Evolutionary conservation across 1,140 invertebrate species (phyloP), one percentile per base, ranked within the genome.

Genomic region (Gonioctena quinquepunctata): DNA sequence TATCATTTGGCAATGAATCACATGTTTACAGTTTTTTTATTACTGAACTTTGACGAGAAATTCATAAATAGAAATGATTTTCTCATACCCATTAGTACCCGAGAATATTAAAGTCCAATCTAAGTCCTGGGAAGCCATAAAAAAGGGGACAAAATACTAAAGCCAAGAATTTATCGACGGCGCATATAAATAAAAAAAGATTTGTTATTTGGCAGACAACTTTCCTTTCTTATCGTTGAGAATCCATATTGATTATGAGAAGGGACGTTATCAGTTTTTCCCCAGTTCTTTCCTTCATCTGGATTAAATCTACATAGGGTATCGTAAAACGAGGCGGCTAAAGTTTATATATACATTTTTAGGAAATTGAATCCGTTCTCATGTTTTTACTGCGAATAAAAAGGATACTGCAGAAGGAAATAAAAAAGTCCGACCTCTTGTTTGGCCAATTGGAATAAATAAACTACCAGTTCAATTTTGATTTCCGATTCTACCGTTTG

Each of bases 221-320:
- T 11, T 22, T 50, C n/a, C 26, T 18, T 25, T 27, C 25, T 61
- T 61, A 61, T 61, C 59, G 23, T 50, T 64, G 18, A 13, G 19
- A 64, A 50, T 64, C 61, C 61, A 48, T 64, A 49, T 64, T 48
- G 61, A 64, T 64, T 64, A 64, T n/a, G n/a, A 64, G n/a, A 64
- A 64, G 8, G 19, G 61, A 16, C 26, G 61, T 64, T 64, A 64
- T 64, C 61, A 48, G 61, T 13, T 18, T 64, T 25, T 64, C 27
- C 28, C 25, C 28, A 42, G 27, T 42, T 42, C 61, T 64, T 33
- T 64, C 61, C 19, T 64, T 42, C 25, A 64, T 64, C 61, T 42
- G 61, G 33, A 64, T 49, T 42, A 64, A 64, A 64, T 60, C 57
- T 25, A 25, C 8, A 26, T n/a, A 28, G 7, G 18, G 18, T 56